Percentiles rank a stretch among this genome's conserved stretches.
phyloP scores from a whole-genome alignment of 2,797 vertebrate species.

The Halcyon leucocephala region DNA sequence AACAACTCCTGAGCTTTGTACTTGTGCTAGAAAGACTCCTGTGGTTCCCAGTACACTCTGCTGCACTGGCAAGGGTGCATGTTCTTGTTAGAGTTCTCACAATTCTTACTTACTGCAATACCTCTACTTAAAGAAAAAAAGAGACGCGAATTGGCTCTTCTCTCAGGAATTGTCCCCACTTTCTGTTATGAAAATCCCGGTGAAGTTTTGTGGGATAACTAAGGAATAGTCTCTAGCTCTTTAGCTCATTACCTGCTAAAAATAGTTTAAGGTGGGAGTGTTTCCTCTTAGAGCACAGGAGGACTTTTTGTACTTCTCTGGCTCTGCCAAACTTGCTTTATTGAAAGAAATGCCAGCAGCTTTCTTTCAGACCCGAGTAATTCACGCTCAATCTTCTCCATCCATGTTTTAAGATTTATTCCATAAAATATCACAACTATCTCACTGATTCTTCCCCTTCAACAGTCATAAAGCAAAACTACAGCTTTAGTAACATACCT shows the following conservation, averaged over 20 bases:
- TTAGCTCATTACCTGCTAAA: background rate
- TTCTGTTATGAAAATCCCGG: background rate
- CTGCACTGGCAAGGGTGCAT: background rate
- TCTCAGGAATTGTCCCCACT: background rate
- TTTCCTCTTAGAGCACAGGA: background rate
- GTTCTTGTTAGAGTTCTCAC: background rate
- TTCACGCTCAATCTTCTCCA: background rate
- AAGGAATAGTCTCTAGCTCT: background rate
- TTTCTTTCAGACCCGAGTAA: background rate
- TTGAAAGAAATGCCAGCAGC: background rate
- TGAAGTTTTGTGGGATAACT: background rate
- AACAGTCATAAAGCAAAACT: background rate
- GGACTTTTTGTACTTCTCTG: background rate
- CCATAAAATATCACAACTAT: background rate
- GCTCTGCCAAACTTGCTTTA: background rate
- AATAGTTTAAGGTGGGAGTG: background rate
- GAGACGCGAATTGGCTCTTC: background rate
- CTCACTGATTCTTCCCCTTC: background rate
- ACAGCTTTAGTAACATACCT: conserved; percentile 80
- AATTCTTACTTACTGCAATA: background rate
- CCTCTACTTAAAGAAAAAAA: background rate
- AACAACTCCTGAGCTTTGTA: background rate
- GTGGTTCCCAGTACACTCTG: background rate
- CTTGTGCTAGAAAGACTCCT: background rate
- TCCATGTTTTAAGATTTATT: background rate